Conservation (phyloP, 1,140 invertebrate species). For the Centruroides sculpturatus region DNA sequence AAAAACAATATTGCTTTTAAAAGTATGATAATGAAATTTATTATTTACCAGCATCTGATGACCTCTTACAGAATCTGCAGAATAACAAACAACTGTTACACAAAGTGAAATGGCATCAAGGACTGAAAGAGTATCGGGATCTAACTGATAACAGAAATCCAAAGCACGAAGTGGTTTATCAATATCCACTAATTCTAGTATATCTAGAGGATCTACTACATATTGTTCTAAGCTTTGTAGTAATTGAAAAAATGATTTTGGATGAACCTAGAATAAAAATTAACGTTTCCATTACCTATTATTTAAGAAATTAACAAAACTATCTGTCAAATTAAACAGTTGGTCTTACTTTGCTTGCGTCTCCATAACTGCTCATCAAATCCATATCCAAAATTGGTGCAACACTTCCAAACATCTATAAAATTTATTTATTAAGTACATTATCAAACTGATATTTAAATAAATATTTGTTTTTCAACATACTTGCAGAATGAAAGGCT, state of each 20-base stretch:
- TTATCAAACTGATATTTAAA: too few species aligned
- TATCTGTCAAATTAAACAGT: neutral
- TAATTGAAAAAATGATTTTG: slow-evolving; percentile 22
- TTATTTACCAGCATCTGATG: slow-evolving; percentile 78
- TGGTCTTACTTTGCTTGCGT: slow-evolving; percentile 63
- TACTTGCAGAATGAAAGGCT: slow-evolving; percentile 78
- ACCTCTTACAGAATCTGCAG: slow-evolving; percentile 82
- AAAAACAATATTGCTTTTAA: too few species aligned
- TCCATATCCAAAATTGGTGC: slow-evolving; percentile 87
- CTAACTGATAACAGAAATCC: slow-evolving; percentile 93
- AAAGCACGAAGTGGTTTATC: slow-evolving; percentile 84
- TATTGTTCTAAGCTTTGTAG: slow-evolving; percentile 66
- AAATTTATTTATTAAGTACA: too few species aligned
- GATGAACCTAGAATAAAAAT: slow-evolving; percentile 15
- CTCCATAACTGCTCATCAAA: slow-evolving; percentile 51
- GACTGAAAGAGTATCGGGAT: slow-evolving; percentile 85
- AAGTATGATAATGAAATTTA: neutral
- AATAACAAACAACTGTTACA: slow-evolving; percentile 95
- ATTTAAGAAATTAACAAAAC: neutral
- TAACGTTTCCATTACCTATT: neutral
- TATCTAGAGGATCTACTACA: slow-evolving; percentile 83
- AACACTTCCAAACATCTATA: slow-evolving; percentile 92
- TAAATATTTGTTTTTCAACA: neutral
- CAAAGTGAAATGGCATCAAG: slow-evolving; percentile 86
- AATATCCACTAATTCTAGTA: slow-evolving; percentile 87